Evolutionary conservation across 2,797 vertebrate genomes (phyloP).

Genomic region (Alosa sapidissima): DNA sequence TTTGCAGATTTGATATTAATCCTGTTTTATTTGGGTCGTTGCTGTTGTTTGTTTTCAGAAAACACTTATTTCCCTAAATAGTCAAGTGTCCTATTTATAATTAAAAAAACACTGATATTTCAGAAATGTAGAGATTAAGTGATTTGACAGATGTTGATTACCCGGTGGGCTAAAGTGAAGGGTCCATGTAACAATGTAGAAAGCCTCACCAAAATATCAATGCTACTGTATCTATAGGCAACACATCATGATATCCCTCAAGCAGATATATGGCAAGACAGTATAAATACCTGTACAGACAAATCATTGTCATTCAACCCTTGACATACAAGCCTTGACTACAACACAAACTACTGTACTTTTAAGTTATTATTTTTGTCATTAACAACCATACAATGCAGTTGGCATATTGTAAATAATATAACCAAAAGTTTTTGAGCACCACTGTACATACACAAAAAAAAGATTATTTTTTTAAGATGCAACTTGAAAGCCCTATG

Average conservation of each 20-base stretch:
- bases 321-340: neutral
- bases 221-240: neutral
- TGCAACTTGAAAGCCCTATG: conserved; percentile 63
- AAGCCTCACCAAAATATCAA: neutral
- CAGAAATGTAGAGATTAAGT: neutral
- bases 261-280: neutral
- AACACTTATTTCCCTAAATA: neutral
- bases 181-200: neutral
- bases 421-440: conserved; percentile 51
- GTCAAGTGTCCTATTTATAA: neutral
- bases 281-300: neutral
- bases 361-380: conserved; percentile 24
- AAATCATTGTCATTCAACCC: neutral
- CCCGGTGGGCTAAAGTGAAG: neutral
- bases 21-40: neutral
- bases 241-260: neutral
- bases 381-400: conserved; percentile 28
- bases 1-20: neutral
- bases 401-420: conserved; percentile 54
- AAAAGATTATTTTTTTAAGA: conserved; percentile 77
- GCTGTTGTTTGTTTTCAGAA: neutral
- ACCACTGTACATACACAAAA: conserved; percentile 73
- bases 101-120: neutral
- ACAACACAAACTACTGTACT: conserved; percentile 34
- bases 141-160: neutral